Conservation (phyloP, 2,888 invertebrate species). For the Caenorhabditis afra region DNA sequence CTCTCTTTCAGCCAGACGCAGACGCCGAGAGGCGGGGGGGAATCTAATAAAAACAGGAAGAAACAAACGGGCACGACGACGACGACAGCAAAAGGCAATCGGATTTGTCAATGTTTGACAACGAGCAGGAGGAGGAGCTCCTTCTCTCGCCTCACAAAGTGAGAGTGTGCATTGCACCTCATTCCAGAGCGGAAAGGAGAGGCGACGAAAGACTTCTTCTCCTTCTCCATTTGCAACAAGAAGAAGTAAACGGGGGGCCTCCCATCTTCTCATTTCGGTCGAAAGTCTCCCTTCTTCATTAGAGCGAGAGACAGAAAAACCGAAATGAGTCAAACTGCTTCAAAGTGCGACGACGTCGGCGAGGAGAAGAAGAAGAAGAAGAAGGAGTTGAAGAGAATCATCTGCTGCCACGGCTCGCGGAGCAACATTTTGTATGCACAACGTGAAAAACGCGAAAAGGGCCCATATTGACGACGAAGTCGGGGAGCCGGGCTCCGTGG, state of each 20-base stretch:
- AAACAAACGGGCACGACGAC: constrained; percentile 21
- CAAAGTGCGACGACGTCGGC: constrained; percentile 30
- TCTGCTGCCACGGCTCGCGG: constrained; percentile 21
- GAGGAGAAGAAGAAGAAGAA: not conserved
- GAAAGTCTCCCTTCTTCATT: constrained; percentile 51
- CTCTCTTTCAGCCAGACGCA: constrained; percentile 13
- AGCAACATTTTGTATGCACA: constrained; percentile 50
- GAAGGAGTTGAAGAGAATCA: constrained; percentile 9
- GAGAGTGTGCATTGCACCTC: constrained; percentile 32
- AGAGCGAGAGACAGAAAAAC: constrained; percentile 22
- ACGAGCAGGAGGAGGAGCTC: not conserved
- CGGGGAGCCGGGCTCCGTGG: constrained; percentile 8
- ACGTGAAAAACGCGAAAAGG: constrained; percentile 18
- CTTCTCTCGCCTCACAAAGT: constrained; percentile 24
- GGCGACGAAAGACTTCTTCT: constrained; percentile 15
- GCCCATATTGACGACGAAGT: constrained; percentile 1
- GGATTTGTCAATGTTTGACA: constrained; percentile 54
- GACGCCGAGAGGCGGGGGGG: constrained; percentile 24
- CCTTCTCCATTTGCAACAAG: constrained; percentile 1
- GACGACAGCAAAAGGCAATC: constrained; percentile 41
- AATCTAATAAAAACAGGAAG: constrained; percentile 49
- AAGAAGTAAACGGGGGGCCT: constrained; percentile 1
- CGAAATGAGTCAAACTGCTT: constrained; percentile 10
- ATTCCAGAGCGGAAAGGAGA: constrained; percentile 31
- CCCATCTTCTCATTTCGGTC: constrained; percentile 16